These are phyloP conservation scores for Tenthredo amoena DNA, from an alignment of 2,888 invertebrate genomes.

Conservation along the genomic window DNA sequence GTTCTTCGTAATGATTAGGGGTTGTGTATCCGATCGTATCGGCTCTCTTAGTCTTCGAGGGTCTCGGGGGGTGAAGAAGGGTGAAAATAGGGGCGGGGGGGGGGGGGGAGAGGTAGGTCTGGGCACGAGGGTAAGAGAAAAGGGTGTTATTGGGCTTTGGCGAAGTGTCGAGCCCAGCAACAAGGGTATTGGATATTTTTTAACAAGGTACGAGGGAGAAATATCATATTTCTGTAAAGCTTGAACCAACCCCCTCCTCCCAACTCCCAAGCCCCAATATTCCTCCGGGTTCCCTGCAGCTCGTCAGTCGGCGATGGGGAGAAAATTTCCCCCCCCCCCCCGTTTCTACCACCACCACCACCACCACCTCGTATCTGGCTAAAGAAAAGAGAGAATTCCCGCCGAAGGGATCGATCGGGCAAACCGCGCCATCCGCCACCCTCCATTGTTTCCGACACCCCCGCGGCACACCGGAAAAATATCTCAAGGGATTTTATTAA, in stretches of 20 bases:
- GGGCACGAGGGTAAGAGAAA: slow-evolving; percentile 43
- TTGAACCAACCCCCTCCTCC: slow-evolving; percentile 26
- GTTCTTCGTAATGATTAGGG: background rate
- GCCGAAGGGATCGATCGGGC: slow-evolving; percentile 68
- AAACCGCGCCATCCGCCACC: slow-evolving; percentile 53
- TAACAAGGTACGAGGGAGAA: slow-evolving; percentile 69
- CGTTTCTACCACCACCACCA: background rate
- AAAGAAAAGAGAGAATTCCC: slow-evolving; percentile 6
- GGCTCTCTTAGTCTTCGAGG: slow-evolving; percentile 59
- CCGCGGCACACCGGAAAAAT: slow-evolving; percentile 43
- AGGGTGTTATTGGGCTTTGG: slow-evolving; percentile 42
- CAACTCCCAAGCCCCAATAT: background rate
- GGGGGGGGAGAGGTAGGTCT: too few relatives aligned
- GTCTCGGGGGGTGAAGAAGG: slow-evolving; percentile 33
- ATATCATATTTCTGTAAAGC: slow-evolving; percentile 73
- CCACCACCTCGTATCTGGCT: background rate
- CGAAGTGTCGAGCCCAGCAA: slow-evolving; percentile 48
- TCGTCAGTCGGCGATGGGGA: background rate
- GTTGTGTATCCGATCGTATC: slow-evolving; percentile 16
- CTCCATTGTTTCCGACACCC: slow-evolving; percentile 70
- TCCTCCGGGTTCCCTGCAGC: background rate
- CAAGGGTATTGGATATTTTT: slow-evolving; percentile 69
- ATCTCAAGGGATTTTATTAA: slow-evolving; percentile 40
- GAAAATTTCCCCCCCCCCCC: background rate
- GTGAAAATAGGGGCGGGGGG: background rate